Evolutionary conservation across 2,113 vertebrate genomes (phyloP).

Genomic region (Passerina amoena): DNA sequence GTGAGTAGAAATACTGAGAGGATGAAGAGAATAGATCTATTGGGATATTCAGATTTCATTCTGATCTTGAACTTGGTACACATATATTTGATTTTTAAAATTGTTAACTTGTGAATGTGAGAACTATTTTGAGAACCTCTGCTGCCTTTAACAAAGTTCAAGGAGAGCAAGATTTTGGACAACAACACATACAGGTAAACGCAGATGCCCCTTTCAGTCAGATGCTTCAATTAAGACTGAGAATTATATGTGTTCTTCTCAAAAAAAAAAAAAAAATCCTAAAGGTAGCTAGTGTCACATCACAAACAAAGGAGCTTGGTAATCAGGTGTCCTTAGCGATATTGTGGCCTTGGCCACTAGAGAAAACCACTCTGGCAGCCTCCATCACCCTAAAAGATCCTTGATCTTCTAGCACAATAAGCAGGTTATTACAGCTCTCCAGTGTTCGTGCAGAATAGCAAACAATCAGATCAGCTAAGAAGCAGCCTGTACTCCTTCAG

Average conservation of each 20-base stretch:
- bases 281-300: background rate
- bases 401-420: conserved; percentile 3
- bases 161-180: background rate
- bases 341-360: background rate
- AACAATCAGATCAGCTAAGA: background rate
- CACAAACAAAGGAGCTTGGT: background rate
- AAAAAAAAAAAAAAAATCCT: background rate
- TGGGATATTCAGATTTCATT: background rate
- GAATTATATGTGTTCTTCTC: background rate
- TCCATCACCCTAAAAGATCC: background rate
- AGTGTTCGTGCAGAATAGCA: background rate
- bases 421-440: background rate
- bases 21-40: background rate
- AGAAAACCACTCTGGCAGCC: background rate
- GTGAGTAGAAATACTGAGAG: background rate
- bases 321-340: background rate
- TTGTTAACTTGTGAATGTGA: background rate
- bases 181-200: background rate
- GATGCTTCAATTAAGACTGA: background rate
- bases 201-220: background rate
- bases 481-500: background rate
- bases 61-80: background rate
- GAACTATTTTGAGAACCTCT: background rate
- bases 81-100: background rate
- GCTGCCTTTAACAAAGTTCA: background rate